Evolutionary conservation across 2,888 invertebrate species (phyloP), one percentile per base, ranked within the genome.

Genomic region (Pyrochroa serraticornis): DNA sequence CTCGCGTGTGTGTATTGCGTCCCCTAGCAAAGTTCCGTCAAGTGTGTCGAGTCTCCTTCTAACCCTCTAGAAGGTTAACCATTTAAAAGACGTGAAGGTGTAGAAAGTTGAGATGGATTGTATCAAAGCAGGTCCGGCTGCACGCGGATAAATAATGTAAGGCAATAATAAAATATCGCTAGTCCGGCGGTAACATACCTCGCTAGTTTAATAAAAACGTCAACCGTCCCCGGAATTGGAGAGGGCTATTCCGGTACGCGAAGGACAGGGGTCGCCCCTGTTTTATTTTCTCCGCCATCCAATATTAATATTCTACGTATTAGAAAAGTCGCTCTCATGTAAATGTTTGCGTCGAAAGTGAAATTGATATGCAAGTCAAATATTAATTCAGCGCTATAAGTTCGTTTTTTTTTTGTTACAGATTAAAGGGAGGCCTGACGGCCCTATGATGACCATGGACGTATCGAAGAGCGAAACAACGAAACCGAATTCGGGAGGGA

Each of bases 401-500:
- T 46, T 38, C 46, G 34, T 45, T 37, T 45, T 12, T 37, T n/a
- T 2, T 22, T 22, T 22, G 22, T 22, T 22, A 5, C 22, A 22
- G 22, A 22, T 22, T 5, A 22, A 22, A 5, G 22, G 22, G 22
- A 22, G 22, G 22, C 22, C 22, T 22, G 39, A 39, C 39, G 39
- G 13, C 9, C n/a, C 33, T 14, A 87, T 85, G 87, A 88, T 92
- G 87, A 92, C 91, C 84, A 92, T 93, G 92, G 93, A 93, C 82
- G 90, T 92, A 77, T 87, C 88, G 77, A 92, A 92, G 83, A 88
- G 89, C 75, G 87, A 87, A 69, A 75, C 79, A 72, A 79, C 80
- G 71, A 80, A 81, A 70, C 74, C 74, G 72, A 79, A 75, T 14
- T 66, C 72, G 34, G 80, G 81, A 62, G 78, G 80, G 56, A 79